These are phyloP conservation scores for Bubo scandiacus DNA, from an alignment of 2,113 vertebrate species.

Conservation along the genomic window DNA sequence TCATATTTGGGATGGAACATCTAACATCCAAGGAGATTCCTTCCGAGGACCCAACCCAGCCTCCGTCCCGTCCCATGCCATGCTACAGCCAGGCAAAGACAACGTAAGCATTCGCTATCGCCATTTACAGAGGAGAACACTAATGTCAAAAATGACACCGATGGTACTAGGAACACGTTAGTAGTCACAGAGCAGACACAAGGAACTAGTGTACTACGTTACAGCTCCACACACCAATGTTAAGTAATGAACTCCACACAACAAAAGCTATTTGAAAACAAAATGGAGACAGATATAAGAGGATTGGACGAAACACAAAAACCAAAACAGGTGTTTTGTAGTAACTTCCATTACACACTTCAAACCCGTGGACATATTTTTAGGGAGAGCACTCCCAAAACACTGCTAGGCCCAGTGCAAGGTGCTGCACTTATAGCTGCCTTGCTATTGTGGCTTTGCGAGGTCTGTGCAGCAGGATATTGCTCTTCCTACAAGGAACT, in stretches of 20 bases:
- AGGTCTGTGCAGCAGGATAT: neutral
- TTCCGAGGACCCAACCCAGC: neutral
- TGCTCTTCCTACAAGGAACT: neutral
- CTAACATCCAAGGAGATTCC: neutral
- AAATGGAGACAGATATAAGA: neutral
- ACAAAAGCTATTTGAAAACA: neutral
- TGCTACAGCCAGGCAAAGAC: neutral
- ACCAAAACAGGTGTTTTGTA: neutral
- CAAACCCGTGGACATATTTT: neutral
- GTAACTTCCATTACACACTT: neutral
- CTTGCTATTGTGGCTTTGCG: neutral
- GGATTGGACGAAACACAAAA: neutral
- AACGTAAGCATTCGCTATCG: neutral
- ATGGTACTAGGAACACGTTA: neutral
- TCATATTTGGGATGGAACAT: neutral
- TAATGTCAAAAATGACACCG: neutral
- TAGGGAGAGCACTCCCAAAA: neutral
- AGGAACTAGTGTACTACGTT: rapidly evolving
- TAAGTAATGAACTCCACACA: neutral
- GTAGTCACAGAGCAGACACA: neutral
- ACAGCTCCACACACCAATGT: neutral
- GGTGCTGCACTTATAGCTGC: neutral
- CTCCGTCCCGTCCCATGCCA: neutral
- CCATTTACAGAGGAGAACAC: neutral
- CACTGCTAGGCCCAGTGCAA: neutral